Evolutionary conservation across 2,113 vertebrate genomes (phyloP).

Genomic region (Oncorhynchus keta): DNA sequence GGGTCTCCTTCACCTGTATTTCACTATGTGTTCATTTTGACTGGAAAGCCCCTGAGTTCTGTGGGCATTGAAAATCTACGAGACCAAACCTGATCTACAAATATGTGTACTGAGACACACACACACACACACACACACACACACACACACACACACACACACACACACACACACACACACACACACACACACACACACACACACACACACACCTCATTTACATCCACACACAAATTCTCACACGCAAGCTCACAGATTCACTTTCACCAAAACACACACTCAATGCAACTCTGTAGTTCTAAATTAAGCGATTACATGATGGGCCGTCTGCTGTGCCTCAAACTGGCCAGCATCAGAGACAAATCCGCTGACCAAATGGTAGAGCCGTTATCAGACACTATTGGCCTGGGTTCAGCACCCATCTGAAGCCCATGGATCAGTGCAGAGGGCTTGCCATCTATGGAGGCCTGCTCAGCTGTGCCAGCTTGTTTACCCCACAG

Average conservation of each 20-base stretch:
- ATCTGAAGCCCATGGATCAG: slow-evolving; percentile 65
- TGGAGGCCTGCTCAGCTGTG: slow-evolving; percentile 61
- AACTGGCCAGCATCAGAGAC: slow-evolving; percentile 62
- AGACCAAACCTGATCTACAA: too few species aligned
- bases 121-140: too few species aligned
- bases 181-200: too few species aligned
- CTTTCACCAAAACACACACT: slow-evolving; percentile 43
- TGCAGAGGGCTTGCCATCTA: slow-evolving; percentile 13
- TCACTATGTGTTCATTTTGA: too few species aligned
- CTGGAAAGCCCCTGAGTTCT: too few species aligned
- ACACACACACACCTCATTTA: background rate
- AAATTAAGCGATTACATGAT: slow-evolving; percentile 71
- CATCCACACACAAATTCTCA: slow-evolving; percentile 9
- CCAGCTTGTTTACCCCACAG: slow-evolving; percentile 39
- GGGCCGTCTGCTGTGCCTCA: slow-evolving; percentile 60
- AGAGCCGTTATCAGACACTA: slow-evolving; percentile 26
- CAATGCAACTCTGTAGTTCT: slow-evolving; percentile 36
- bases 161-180: too few species aligned
- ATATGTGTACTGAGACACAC: too few species aligned
- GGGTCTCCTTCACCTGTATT: too few species aligned
- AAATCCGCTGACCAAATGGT: slow-evolving; percentile 68
- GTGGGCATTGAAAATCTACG: too few species aligned
- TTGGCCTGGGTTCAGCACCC: slow-evolving; percentile 61
- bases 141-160: too few species aligned
- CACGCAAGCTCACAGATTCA: slow-evolving; percentile 30